These are phyloP conservation scores for Pinctada fucata DNA, from an alignment of 2,888 invertebrate genomes.

Conservation along the genomic window DNA sequence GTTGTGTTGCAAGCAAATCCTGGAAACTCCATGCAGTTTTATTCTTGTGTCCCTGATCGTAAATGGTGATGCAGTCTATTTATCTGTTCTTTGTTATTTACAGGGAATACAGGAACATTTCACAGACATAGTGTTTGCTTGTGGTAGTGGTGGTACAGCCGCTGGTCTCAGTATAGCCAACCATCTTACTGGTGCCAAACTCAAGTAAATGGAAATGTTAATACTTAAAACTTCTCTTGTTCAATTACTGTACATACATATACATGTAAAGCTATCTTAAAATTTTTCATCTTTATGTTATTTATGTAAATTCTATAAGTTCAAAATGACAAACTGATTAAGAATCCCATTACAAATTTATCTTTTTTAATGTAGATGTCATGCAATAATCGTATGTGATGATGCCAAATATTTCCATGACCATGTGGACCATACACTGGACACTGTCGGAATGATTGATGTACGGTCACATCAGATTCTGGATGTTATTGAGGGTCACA, in stretches of 20 bases:
- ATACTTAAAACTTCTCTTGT: no score
- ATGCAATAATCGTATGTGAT: slow-evolving; percentile 69
- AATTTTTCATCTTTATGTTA: no score
- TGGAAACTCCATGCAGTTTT: no score
- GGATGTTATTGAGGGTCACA: slow-evolving; percentile 69
- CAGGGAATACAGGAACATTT: slow-evolving; percentile 63
- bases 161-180: slow-evolving; percentile 72
- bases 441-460: slow-evolving; percentile 53
- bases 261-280: no score
- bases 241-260: no score
- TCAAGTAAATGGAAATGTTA: slow-evolving; percentile 50
- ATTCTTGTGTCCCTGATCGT: no score
- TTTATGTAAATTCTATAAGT: no score
- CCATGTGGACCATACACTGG: slow-evolving; percentile 60
- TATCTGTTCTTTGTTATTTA: slow-evolving; percentile 1
- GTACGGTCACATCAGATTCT: slow-evolving; percentile 62
- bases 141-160: slow-evolving; percentile 73
- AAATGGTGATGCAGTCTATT: background rate
- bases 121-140: slow-evolving; percentile 71
- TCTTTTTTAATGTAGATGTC: slow-evolving; percentile 52
- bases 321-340: no score
- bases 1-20: no score
- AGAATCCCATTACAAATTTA: no score
- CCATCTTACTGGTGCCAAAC: slow-evolving; percentile 63
- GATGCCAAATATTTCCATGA: slow-evolving; percentile 62